Evolutionary conservation across 2,888 invertebrate species (phyloP).

Genomic region (Coecobrya sp.): DNA sequence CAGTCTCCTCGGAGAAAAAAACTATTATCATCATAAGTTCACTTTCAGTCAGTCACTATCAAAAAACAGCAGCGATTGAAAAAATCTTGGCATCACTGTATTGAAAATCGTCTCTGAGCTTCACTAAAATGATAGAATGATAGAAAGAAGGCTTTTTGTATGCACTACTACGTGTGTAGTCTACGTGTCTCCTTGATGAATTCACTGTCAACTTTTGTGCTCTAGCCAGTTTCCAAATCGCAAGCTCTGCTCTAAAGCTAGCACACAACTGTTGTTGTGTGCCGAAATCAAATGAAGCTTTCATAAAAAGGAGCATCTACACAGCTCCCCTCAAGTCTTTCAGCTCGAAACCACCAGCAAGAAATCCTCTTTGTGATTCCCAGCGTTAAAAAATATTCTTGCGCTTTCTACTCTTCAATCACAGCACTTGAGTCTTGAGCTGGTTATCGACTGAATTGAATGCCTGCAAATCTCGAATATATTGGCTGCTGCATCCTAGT

Average conservation of each 20-base stretch:
- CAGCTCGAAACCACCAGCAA: not conserved
- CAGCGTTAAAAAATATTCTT: not conserved
- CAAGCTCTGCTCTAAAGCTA: not conserved
- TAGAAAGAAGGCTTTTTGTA: constrained; percentile 28
- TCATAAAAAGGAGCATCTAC: not conserved
- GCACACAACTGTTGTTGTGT: constrained; percentile 16
- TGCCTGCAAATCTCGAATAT: not conserved
- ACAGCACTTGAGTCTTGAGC: not conserved
- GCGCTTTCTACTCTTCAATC: not conserved
- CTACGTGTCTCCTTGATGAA: constrained; percentile 60
- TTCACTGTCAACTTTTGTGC: constrained; percentile 57
- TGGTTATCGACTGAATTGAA: not conserved
- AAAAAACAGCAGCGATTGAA: constrained; percentile 42
- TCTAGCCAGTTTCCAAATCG: constrained; percentile 18
- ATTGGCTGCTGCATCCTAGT: not conserved
- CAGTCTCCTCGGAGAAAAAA: constrained; percentile 31
- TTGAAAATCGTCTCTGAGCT: constrained; percentile 24
- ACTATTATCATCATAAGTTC: constrained; percentile 57
- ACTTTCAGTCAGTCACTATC: constrained; percentile 53
- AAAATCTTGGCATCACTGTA: constrained; percentile 56
- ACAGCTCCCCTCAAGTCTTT: not conserved
- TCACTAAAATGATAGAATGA: not conserved
- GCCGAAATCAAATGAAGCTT: constrained; percentile 21
- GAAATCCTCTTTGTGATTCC: constrained; percentile 4
- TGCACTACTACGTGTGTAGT: constrained; percentile 48